These are phyloP conservation scores for Dusona sp. DNA, from an alignment of 2,888 invertebrate species.

Conservation along the genomic window DNA sequence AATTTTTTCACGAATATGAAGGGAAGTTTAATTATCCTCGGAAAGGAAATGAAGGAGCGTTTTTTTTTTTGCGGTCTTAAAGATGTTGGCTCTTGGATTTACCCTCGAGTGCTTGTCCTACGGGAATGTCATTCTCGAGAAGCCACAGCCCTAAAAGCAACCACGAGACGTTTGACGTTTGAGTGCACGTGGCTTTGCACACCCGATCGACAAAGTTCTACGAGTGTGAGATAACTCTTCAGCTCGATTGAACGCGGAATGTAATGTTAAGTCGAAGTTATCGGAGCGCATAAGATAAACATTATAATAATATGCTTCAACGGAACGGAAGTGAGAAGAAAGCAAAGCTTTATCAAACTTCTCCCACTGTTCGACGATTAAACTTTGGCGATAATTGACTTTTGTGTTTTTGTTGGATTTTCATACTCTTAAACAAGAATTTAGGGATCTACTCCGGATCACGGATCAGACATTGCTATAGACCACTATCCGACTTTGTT, in stretches of 20 bases:
- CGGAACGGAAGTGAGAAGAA: background rate
- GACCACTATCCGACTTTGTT: background rate
- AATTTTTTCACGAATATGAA: background rate
- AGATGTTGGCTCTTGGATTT: background rate
- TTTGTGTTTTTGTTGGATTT: conserved; percentile 32
- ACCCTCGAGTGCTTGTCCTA: background rate
- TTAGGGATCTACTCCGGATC: background rate
- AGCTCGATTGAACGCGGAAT: conserved; percentile 2
- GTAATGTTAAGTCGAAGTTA: conserved; percentile 19
- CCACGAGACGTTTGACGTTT: conserved; percentile 27
- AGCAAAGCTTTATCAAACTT: conserved; percentile 30
- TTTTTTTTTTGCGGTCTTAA: background rate
- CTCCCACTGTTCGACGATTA: background rate
- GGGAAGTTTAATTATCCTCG: conserved; percentile 22
- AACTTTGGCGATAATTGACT: conserved; percentile 24
- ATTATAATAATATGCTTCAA: background rate
- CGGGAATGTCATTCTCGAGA: conserved; percentile 1
- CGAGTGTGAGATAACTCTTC: conserved; percentile 21
- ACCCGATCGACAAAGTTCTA: conserved; percentile 29
- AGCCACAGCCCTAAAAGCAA: background rate
- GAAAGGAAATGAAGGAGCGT: background rate
- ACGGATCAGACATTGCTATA: background rate
- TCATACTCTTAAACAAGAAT: conserved; percentile 11
- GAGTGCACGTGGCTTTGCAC: background rate
- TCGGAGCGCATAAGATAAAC: background rate